Evolutionary conservation across 1,140 invertebrate species (phyloP), one percentile per base, ranked within the genome.

Genomic region (Trachelipus rathkii): DNA sequence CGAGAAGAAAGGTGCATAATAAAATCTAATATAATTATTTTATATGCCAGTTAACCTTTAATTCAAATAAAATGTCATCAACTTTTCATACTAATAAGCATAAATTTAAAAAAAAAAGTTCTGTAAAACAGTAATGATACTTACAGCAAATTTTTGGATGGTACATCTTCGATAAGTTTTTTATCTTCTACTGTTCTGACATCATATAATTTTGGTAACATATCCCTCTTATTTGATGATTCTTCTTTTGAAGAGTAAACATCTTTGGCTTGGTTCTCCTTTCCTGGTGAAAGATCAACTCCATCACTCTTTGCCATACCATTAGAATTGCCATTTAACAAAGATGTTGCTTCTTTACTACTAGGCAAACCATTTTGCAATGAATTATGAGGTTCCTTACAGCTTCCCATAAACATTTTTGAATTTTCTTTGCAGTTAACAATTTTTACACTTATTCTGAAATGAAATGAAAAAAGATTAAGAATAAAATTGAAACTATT

Each of bases 391-490:
- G 33, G 33, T 33, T 33, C 33, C 33, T 33, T 60, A 8, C 50
- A 13, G 8, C 50, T 60, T 60, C 8, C 50, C 11, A 13, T 19
- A 19, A 13, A 60, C 50, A 60, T 19, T 60, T 60, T 53, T 71
- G 46, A 50, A 60, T 13, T 43, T 24, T 70, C 71, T 60, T 69
- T 77, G 11, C 71, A 73, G 10, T 23, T 33, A 13, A 73, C 43
- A 19, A 73, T 33, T 33, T 33, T 33, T 33, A 33, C 33, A 33
- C 33, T 33, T 33, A 33, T 33, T 33, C 33, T 33, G 33, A 33
- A 33, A 33, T 33, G 6, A 33, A 33, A 33, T 3, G 6, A 33
- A 33, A 33, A 33, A 33, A 33, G 1, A 6, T 33, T 33, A 33
- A 33, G 33, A 6, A 3, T 33, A 33, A 33, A 33, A 33, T 6